These are phyloP conservation scores for Neostethus bicornis DNA, from an alignment of 2,797 vertebrate genomes.

Conservation along the genomic window DNA sequence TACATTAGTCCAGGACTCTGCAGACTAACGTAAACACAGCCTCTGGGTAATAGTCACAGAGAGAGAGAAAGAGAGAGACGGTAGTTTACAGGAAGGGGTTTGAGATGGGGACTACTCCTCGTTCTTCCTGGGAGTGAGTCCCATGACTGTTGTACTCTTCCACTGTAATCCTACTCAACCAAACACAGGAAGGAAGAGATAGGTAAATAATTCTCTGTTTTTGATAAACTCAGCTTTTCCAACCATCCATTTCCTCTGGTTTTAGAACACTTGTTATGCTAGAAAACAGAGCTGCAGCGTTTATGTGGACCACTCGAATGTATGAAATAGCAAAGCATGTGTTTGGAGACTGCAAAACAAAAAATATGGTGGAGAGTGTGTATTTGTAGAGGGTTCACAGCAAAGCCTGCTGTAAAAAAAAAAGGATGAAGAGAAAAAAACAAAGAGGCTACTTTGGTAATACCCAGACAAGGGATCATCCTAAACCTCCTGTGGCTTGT, in stretches of 20 bases:
- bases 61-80: neutral
- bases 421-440: slow-evolving; percentile 23
- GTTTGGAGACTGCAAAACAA: slow-evolving; percentile 26
- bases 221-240: slow-evolving; percentile 56
- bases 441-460: slow-evolving; percentile 33
- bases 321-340: slow-evolving; percentile 19
- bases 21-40: slow-evolving; percentile 76
- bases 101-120: slow-evolving; percentile 50
- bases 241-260: slow-evolving; percentile 21
- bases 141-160: slow-evolving; percentile 53
- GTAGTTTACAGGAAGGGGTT: neutral
- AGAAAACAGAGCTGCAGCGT: slow-evolving; percentile 27
- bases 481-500: slow-evolving; percentile 42
- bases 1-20: slow-evolving; percentile 71
- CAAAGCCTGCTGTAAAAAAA: slow-evolving; percentile 17
- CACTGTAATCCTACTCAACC: slow-evolving; percentile 67
- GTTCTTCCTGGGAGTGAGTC: slow-evolving; percentile 73
- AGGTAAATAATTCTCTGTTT: slow-evolving; percentile 74
- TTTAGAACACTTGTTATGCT: slow-evolving; percentile 33
- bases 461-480: slow-evolving; percentile 42
- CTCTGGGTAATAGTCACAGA: slow-evolving; percentile 42
- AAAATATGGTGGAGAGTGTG: slow-evolving; percentile 21
- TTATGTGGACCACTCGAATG: slow-evolving; percentile 18
- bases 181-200: slow-evolving; percentile 83
- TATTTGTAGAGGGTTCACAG: slow-evolving; percentile 11